Evolutionary conservation across 2,888 invertebrate species (phyloP), one percentile per base, ranked within the genome.

Genomic region (Spodoptera picta): DNA sequence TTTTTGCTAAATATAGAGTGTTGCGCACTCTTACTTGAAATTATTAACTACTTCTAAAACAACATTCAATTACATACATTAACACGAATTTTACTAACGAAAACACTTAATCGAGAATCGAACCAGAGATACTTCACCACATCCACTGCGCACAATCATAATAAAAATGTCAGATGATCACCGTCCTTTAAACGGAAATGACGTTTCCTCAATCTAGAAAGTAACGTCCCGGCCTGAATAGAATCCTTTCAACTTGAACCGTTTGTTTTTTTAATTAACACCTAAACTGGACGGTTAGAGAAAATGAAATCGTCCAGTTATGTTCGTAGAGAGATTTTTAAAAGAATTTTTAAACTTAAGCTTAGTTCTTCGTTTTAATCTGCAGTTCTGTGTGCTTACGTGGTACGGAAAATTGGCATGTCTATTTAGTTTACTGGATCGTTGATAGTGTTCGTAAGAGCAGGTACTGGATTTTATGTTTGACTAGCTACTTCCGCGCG

Each of bases 151-250:
- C 59, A 75, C 77, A 74, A 79, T 73, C 66, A 68, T 72, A 72
- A 79, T 80, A 81, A 81, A 86, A 84, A 86, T 84, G 79, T 83
- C 89, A 87, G 83, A 83, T 84, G 86, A 84, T 90, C 83, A 80
- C 79, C 80, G 80, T 79, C 78, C 79, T 85, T 85, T 81, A 81
- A 78, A 82, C 77, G 84, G 85, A 88, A 86, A 88, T 87, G 84
- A 87, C 86, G 79, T 84, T 87, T 85, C 84, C 83, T 79, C 77
- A 73, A 82, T 83, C 77, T 79, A 67, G 59, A 62, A 72, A 68
- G 74, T 75, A 79, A 78, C 76, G 80, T 74, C 75, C 70, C 81
- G 77, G 50, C 50, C 73, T 60, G 73, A 77, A 81, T 74, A 63
- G 67, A 77, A 78, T 74, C 77, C 73, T 75, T 78, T 65, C 57